Evolutionary conservation across 30 jellyfish, hydroid and myxozoan species (phyloP).

Genomic region (Sanderia malayensis): DNA sequence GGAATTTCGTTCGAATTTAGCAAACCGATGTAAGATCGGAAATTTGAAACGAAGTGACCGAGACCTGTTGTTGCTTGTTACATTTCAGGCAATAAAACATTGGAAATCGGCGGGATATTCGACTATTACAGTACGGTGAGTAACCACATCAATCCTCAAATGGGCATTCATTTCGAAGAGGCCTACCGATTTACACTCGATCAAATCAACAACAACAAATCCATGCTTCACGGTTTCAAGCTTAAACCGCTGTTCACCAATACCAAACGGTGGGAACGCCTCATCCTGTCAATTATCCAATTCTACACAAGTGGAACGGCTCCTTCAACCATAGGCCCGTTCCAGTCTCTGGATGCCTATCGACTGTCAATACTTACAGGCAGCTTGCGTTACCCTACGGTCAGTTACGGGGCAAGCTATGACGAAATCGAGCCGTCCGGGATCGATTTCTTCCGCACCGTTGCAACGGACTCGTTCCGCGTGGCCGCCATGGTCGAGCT

Average conservation of each 20-base stretch:
- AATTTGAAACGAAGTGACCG: no score
- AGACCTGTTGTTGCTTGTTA: no score
- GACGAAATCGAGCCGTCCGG: constrained; percentile 10
- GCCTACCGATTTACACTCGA: constrained; percentile 63
- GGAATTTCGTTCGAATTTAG: no score
- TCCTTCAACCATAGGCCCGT: constrained; percentile 66
- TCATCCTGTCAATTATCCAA: not conserved
- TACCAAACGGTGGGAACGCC: not conserved
- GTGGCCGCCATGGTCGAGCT: constrained; percentile 71
- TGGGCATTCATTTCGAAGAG: constrained; percentile 66
- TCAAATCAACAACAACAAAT: constrained; percentile 56
- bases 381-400: constrained; percentile 46
- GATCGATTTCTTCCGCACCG: constrained; percentile 64
- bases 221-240: constrained; percentile 67
- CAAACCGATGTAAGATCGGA: no score
- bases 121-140: constrained; percentile 3
- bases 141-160: constrained; percentile 44
- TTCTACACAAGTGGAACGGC: constrained; percentile 15
- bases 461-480: constrained; percentile 74
- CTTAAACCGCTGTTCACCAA: not conserved
- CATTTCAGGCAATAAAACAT: constrained; percentile 59
- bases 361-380: constrained; percentile 38
- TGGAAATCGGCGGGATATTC: constrained; percentile 58
- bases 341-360: constrained; percentile 49
- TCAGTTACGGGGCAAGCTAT: constrained; percentile 77